Evolutionary conservation across 1,140 invertebrate species (phyloP).

Genomic region (Cephus cinctus): DNA sequence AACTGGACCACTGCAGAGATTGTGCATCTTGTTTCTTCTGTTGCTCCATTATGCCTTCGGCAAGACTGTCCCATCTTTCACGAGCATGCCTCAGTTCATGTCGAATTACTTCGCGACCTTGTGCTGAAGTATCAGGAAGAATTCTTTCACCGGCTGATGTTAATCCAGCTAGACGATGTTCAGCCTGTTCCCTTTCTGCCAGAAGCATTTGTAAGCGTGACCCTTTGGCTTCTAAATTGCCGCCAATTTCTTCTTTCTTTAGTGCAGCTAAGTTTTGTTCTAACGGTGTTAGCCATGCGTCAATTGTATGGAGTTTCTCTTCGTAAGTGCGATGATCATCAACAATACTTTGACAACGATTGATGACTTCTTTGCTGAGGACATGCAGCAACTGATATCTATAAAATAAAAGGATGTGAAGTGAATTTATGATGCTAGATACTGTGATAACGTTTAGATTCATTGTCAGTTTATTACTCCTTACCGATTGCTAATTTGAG

Average conservation of each 20-base stretch:
- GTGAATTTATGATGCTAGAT: not conserved
- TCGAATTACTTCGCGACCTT: conserved; percentile 84
- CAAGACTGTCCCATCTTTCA: conserved; percentile 83
- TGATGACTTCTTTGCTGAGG: conserved; percentile 84
- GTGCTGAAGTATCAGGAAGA: conserved; percentile 85
- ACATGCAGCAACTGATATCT: conserved; percentile 80
- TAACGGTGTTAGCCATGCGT: conserved; percentile 73
- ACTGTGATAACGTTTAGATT: not conserved
- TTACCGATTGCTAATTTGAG: conserved; percentile 80
- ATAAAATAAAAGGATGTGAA: conserved; percentile 13
- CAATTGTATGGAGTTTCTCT: conserved; percentile 73
- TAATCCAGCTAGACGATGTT: conserved; percentile 71
- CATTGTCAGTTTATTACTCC: not conserved
- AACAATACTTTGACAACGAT: conserved; percentile 81
- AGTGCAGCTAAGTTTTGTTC: conserved; percentile 71
- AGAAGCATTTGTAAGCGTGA: conserved; percentile 74
- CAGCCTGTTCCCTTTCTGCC: conserved; percentile 80
- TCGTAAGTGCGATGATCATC: conserved; percentile 82
- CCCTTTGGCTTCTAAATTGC: conserved; percentile 60
- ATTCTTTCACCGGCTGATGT: conserved; percentile 81
- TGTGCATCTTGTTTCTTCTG: conserved; percentile 84
- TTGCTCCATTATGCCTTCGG: conserved; percentile 75
- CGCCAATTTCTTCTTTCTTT: conserved; percentile 51
- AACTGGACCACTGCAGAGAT: conserved; percentile 78
- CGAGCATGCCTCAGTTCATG: conserved; percentile 74